These are phyloP conservation scores for Megaceryle alcyon DNA, from an alignment of 2,797 vertebrate genomes.

Conservation along the genomic window DNA sequence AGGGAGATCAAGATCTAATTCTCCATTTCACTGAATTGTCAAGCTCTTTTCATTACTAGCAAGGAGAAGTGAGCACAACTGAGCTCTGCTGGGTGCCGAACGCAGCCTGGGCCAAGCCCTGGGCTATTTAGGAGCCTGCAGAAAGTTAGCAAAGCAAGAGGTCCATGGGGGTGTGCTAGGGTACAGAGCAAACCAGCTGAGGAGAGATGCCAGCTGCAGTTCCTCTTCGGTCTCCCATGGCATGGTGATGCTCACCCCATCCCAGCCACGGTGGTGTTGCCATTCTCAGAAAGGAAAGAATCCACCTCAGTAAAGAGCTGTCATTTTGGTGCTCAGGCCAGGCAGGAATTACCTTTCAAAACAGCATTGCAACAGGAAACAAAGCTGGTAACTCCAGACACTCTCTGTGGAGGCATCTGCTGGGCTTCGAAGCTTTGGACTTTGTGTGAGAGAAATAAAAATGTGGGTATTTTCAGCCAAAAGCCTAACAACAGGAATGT, in stretches of 20 bases:
- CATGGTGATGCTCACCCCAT: rapidly evolving
- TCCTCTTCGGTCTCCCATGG: not conserved
- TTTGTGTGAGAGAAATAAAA: not conserved
- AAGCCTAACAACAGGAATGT: not conserved
- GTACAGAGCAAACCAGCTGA: rapidly evolving
- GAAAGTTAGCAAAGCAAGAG: not conserved
- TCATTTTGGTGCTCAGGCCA: not conserved
- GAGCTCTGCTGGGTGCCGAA: not conserved
- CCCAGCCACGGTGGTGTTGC: too few species aligned
- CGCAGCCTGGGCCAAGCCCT: not conserved
- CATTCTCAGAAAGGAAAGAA: not conserved
- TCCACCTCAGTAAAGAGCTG: not conserved
- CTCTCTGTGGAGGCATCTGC: not conserved
- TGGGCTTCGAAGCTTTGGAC: not conserved
- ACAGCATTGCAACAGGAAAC: not conserved
- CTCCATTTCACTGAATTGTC: not conserved
- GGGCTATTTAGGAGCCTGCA: not conserved
- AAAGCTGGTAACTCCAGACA: not conserved
- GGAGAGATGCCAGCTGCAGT: not conserved
- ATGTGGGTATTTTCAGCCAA: not conserved
- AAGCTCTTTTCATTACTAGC: not conserved
- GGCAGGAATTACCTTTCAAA: not conserved
- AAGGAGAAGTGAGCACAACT: not conserved
- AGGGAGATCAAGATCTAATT: not conserved
- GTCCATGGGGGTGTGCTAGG: not conserved